These are phyloP conservation scores for Drosophila vallismaia DNA, from an alignment of 2,888 invertebrate species.

Conservation along the genomic window DNA sequence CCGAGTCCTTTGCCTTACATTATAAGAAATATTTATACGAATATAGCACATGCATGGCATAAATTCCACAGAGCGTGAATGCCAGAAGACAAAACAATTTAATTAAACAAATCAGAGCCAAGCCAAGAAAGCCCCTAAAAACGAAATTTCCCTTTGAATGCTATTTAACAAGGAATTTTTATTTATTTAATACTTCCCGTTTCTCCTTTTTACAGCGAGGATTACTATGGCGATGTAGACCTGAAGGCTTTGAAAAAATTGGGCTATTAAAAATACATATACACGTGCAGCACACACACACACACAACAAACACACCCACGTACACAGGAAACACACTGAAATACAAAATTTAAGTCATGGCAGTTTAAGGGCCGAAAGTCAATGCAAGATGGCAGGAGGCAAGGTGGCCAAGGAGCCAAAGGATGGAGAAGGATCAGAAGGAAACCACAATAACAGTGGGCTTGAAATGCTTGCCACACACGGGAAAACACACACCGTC, in stretches of 20 bases:
- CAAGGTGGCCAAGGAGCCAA: constrained; percentile 33
- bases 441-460: constrained; percentile 58
- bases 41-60: constrained; percentile 11
- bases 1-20: constrained; percentile 13
- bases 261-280: constrained; percentile 84
- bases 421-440: constrained; percentile 29
- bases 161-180: constrained; percentile 43
- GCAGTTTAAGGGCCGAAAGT: constrained; percentile 45
- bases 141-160: constrained; percentile 45
- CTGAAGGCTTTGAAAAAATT: constrained; percentile 93
- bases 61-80: constrained; percentile 45
- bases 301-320: constrained; percentile 22
- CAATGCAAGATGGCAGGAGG: constrained; percentile 27
- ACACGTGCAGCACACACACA: constrained; percentile 10
- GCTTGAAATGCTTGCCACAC: constrained; percentile 71
- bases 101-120: constrained; percentile 49
- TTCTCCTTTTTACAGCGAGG: constrained; percentile 87
- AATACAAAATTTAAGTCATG: constrained; percentile 36
- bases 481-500: constrained; percentile 1
- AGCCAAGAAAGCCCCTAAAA: constrained; percentile 24
- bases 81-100: constrained; percentile 41
- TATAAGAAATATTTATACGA: not conserved
- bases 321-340: constrained; percentile 13
- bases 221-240: constrained; percentile 96
- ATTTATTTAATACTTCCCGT: constrained; percentile 54